A percentile compares a stretch with the other conserved stretches of the same genome.
Evolutionary conservation across 2,888 invertebrate species (phyloP).

Genomic region (Xylocampa areola): DNA sequence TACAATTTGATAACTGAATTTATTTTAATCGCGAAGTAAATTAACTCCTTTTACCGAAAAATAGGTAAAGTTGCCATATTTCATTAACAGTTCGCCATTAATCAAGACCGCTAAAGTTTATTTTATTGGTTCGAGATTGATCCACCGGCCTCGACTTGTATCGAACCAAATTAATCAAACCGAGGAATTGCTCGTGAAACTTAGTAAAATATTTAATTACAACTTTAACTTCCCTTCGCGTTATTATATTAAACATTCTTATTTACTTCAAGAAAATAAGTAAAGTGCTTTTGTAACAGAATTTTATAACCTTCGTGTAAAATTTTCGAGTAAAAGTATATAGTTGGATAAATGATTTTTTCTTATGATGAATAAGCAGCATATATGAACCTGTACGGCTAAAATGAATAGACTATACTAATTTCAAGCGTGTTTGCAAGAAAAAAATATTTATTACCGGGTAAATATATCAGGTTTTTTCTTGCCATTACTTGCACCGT

Average conservation of each 20-base stretch:
- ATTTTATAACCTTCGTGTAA: neutral
- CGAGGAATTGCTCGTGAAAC: slow-evolving; percentile 42
- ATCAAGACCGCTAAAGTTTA: slow-evolving; percentile 3
- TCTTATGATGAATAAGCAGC: no score
- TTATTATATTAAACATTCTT: slow-evolving; percentile 14
- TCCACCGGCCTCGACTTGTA: slow-evolving; percentile 22
- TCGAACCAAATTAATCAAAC: slow-evolving; percentile 45
- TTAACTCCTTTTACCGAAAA: neutral
- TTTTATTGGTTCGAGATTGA: slow-evolving; percentile 25
- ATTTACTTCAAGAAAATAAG: slow-evolving; percentile 9
- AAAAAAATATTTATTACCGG: no score
- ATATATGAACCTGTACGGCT: no score
- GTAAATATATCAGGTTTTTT: no score
- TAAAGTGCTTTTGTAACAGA: neutral
- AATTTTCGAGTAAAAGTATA: no score
- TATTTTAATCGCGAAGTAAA: neutral
- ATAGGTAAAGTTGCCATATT: neutral
- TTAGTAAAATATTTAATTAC: slow-evolving; percentile 55
- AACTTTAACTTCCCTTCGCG: slow-evolving; percentile 25
- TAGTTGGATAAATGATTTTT: no score
- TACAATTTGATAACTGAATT: no score
- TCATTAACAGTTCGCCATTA: neutral
- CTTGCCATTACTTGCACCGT: no score
- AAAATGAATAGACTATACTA: no score
- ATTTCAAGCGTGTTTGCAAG: no score